These are phyloP conservation scores for Azemiops feae DNA, from an alignment of 2,113 vertebrate genomes.

Conservation along the genomic window DNA sequence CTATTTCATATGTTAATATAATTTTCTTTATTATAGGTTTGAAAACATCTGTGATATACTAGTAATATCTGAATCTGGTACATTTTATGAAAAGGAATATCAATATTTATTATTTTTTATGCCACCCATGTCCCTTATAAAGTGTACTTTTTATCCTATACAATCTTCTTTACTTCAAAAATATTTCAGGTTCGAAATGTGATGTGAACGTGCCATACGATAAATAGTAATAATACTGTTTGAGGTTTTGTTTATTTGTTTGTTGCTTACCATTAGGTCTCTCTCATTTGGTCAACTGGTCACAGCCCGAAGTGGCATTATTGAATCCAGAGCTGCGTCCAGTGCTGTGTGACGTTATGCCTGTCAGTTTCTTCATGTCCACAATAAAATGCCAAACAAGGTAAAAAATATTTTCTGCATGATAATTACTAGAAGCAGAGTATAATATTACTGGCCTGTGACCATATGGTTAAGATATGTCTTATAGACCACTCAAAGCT, in stretches of 20 bases:
- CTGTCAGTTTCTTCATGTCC: constrained; percentile 7
- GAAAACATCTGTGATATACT: not conserved
- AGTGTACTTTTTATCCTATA: not conserved
- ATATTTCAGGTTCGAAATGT: not conserved
- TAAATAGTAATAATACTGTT: not conserved
- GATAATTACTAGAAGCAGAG: not conserved
- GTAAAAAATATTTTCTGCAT: constrained; percentile 33
- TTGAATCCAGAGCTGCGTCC: constrained; percentile 46
- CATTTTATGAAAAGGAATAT: not conserved
- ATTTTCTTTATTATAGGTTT: not conserved
- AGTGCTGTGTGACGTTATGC: constrained; percentile 49
- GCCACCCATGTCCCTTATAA: not conserved
- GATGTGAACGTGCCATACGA: not conserved
- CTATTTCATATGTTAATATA: not conserved
- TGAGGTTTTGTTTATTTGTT: not conserved
- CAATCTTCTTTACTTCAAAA: not conserved
- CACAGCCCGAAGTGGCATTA: constrained; percentile 51
- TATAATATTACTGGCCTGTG: not conserved
- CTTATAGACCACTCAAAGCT: not conserved
- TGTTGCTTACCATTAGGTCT: not conserved
- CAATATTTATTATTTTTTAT: not conserved
- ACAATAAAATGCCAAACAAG: constrained; percentile 60
- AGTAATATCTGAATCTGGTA: not conserved
- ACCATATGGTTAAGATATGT: not conserved
- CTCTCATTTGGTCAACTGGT: not conserved